Evolutionary conservation across 2,888 invertebrate species (phyloP), one percentile per base, ranked within the genome.

Genomic region (Lamellibrachia columna): DNA sequence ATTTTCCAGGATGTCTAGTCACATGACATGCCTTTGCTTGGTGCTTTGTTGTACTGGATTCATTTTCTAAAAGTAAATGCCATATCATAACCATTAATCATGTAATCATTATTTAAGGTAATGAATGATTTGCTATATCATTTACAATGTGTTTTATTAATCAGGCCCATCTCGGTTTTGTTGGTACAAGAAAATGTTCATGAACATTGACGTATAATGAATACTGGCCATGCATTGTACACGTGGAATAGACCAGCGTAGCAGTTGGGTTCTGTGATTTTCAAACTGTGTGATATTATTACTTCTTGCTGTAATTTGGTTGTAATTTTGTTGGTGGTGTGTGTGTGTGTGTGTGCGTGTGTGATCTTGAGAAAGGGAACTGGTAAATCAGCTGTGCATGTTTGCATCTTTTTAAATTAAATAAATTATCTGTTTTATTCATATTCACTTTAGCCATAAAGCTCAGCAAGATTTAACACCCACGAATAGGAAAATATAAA

Each of bases 241-340:
- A 75, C 4, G 6, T 6, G 22, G 75, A 75, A 22, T 75, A 22
- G 22, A 2, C 4, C 15, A 75, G 60, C 3, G 2, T 40, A 40
- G 40, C 40, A 40, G 40, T 40, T 40, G 40, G 40, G 40, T 60
- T 60, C 15, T 60, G 8, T 60, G 8, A 60, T 15, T 75, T 75
- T 15, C 55, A 55, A 55, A 55, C 55, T 75, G 6, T 75, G 6
- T 75, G 75, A 6, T 15, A 6, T 75, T 22, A 22, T 22, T 22
- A 15, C n/a, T 75, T 75, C 75, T 75, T 75, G 75, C 75, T 75
- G 75, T 75, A 75, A 75, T 75, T 75, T 75, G 15, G 75, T 75
- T 75, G 75, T 75, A 75, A 75, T 75, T 75, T 75, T 75, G 75
- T 75, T 75, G 75, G 75, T 75, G 75, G 15, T 60, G 15, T n/a